These are phyloP conservation scores for Itoplectis maculator DNA, from an alignment of 2,888 invertebrate genomes.

Conservation along the genomic window DNA sequence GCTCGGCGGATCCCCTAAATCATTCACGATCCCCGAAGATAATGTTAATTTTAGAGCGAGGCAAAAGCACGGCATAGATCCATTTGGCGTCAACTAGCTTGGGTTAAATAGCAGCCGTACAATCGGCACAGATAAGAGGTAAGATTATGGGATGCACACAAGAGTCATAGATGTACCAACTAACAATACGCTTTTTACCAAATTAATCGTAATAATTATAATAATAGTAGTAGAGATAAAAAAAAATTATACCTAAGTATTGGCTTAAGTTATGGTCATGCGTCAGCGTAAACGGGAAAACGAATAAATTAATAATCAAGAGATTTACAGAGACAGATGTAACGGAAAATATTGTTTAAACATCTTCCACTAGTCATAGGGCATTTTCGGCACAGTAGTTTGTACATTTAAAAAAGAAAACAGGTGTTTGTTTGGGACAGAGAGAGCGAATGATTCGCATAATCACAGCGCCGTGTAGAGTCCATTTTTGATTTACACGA, in stretches of 20 bases:
- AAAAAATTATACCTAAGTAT: constrained; percentile 23
- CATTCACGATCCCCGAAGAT: constrained; percentile 15
- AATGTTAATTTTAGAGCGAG: neutral
- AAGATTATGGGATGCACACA: constrained; percentile 2
- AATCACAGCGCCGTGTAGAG: neutral
- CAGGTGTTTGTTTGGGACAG: constrained; percentile 32
- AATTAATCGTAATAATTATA: constrained; percentile 6
- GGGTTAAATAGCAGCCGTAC: neutral
- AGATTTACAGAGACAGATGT: constrained; percentile 84
- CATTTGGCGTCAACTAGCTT: neutral
- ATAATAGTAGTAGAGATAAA: too few species aligned
- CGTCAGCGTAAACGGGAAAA: constrained; percentile 66
- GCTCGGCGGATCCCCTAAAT: constrained; percentile 3
- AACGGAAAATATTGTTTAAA: constrained; percentile 78
- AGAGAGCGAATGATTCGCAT: constrained; percentile 28
- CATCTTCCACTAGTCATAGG: constrained; percentile 75
- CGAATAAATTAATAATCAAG: constrained; percentile 73
- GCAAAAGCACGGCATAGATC: constrained; percentile 8
- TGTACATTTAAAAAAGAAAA: constrained; percentile 68
- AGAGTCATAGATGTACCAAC: constrained; percentile 4
- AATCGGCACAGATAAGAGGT: neutral
- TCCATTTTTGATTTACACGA: neutral
- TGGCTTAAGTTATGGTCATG: constrained; percentile 47
- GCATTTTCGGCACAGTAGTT: constrained; percentile 73
- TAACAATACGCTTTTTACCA: constrained; percentile 6